Evolutionary conservation across 2,113 vertebrate genomes (phyloP).

Genomic region (Ammospiza caudacuta): DNA sequence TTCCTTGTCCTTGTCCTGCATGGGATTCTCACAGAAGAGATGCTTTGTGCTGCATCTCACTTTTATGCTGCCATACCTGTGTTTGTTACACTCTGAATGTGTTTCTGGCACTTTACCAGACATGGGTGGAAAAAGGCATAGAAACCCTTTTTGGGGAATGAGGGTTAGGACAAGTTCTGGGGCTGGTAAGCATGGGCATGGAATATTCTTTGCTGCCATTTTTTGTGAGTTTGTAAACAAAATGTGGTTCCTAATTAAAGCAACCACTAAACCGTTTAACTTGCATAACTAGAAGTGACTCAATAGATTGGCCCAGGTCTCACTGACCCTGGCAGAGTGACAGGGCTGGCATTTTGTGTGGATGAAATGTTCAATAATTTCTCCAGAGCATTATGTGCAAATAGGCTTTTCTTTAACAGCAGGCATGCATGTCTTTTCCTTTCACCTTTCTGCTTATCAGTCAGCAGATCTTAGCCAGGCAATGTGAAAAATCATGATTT

Average conservation of each 20-base stretch:
- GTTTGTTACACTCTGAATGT: background rate
- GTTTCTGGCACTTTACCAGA: background rate
- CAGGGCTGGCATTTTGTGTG: conserved; percentile 40
- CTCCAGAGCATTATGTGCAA: conserved; percentile 46
- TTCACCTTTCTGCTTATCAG: conserved; percentile 61
- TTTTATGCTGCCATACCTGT: background rate
- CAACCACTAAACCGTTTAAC: conserved; percentile 57
- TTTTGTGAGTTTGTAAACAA: conserved; percentile 48
- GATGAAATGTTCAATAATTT: conserved; percentile 62
- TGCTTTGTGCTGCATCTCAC: background rate
- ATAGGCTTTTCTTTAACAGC: conserved; percentile 62
- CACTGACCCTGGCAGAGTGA: conserved; percentile 64
- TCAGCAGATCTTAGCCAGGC: conserved; percentile 22
- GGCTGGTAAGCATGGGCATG: background rate
- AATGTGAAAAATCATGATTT: conserved; percentile 43
- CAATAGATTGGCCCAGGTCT: conserved; percentile 52
- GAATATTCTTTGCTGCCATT: conserved; percentile 25
- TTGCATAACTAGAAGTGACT: conserved; percentile 53
- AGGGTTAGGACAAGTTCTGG: background rate
- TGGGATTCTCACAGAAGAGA: background rate
- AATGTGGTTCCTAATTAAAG: conserved; percentile 52
- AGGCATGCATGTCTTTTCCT: conserved; percentile 63
- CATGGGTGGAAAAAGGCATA: background rate
- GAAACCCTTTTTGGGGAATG: background rate
- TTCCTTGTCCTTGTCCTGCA: background rate